These are phyloP conservation scores for Lucinisca nassula DNA, from an alignment of 2,888 invertebrate genomes.

Conservation along the genomic window DNA sequence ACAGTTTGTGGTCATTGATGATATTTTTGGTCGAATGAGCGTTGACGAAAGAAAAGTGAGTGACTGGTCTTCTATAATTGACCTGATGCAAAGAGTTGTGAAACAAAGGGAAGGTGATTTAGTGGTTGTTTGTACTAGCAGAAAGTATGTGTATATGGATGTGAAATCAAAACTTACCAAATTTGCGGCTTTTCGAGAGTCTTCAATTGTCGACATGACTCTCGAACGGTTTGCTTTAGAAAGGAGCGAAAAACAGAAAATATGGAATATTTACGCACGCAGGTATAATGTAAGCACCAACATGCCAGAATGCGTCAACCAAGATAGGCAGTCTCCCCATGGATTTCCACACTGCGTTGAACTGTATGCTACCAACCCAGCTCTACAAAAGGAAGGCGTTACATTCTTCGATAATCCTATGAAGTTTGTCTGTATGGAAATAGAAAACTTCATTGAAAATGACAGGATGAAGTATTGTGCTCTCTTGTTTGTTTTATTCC, in stretches of 20 bases:
- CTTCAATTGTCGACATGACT: background rate
- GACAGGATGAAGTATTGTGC: background rate
- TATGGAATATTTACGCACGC: background rate
- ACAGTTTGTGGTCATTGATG: background rate
- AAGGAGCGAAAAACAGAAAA: background rate
- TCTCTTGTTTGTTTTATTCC: background rate
- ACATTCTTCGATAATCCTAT: background rate
- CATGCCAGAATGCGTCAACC: background rate
- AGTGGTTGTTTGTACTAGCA: background rate
- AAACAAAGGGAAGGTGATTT: background rate
- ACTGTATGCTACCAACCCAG: background rate
- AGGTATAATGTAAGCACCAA: background rate
- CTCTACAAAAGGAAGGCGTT: background rate
- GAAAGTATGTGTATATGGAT: background rate
- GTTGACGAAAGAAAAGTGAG: slow-evolving; percentile 6
- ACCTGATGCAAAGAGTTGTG: background rate
- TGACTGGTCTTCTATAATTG: background rate
- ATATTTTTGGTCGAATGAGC: background rate
- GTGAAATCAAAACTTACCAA: background rate
- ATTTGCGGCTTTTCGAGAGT: background rate
- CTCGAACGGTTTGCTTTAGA: background rate
- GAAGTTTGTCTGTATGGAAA: background rate
- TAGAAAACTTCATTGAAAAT: background rate
- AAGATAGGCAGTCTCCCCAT: background rate
- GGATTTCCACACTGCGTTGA: slow-evolving; percentile 1